phyloP scores from a whole-genome alignment of 2,888 invertebrate genomes.

The Euzetes globulus region DNA sequence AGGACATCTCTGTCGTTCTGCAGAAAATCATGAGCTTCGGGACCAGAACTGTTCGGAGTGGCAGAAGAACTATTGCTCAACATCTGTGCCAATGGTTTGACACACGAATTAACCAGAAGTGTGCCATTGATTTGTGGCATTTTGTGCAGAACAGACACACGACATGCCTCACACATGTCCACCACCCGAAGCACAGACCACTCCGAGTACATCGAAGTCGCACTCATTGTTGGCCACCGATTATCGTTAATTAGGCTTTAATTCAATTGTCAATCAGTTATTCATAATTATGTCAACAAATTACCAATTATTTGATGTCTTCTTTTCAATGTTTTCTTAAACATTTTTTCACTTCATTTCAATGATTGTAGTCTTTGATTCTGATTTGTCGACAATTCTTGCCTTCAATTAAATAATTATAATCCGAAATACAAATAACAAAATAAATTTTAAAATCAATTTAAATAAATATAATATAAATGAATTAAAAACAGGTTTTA shows the following conservation, averaged over 20 bases:
- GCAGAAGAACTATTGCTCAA: conserved; percentile 45
- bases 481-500: not conserved
- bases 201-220: conserved; percentile 48
- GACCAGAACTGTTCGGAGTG: not conserved
- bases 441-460: not conserved
- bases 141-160: conserved; percentile 61
- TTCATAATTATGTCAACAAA: not conserved
- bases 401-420: too few species aligned
- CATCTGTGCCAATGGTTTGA: conserved; percentile 65
- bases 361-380: not conserved
- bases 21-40: conserved; percentile 50
- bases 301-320: not conserved
- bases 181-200: conserved; percentile 49
- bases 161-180: conserved; percentile 47
- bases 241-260: not conserved
- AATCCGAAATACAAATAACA: too few species aligned
- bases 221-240: not conserved
- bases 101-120: conserved; percentile 72
- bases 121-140: conserved; percentile 64
- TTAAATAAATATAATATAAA: not conserved
- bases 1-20: conserved; percentile 65
- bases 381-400: too few species aligned
- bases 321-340: not conserved
- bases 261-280: not conserved
- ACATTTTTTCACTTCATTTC: not conserved